Evolutionary conservation across 2,888 invertebrate genomes (phyloP), one percentile per base, ranked within the genome.

Genomic region (Hylaea fasciaria): DNA sequence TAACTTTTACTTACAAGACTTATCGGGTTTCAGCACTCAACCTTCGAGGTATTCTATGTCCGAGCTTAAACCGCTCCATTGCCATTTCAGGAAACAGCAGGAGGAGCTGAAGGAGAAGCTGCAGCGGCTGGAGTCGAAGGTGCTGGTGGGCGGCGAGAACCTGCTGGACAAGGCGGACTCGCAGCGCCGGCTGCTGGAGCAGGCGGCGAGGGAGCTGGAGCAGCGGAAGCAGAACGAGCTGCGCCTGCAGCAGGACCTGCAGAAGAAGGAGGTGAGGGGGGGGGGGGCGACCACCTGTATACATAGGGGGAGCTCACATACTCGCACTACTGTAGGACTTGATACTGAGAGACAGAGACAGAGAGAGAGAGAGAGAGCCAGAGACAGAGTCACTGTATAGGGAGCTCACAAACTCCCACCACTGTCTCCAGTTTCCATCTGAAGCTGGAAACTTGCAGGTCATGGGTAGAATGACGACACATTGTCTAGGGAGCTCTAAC

Each of bases 121-220:
- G 57, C 94, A 95, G 65, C 96, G 96, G 8, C 94, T 99, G 50
- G 98, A 99, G 84, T 97, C 97, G 69, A 99, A 98, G 86, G 98
- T 99, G 56, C 94, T 99, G 17, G 97, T 99, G 0, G 99, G 99
- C 0, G 99, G 99, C 0, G 99, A 99, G 91, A 99, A 99, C 91
- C 93, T 99, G 8, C 93, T 99, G 65, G 99, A 99, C 83, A 99
- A 99, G 83, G 98, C 98, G 0, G 98, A 99, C 81, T 95, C 97
- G 0, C 99, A 99, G 85, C 96, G 98, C 57, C 93, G 95, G 61
- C 93, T 99, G 55, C 92, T 99, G 51, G 98, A 98, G 72, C 97
- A 97, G 64, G 97, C 98, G 0, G 96, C 97, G 12, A 91, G 94
- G 14, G 97, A 98, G 84, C 86, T 98, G 48, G 96, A 97, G 76